A percentile compares a stretch with the other conserved stretches of the same genome.
Evolutionary conservation across 2,797 vertebrate genomes (phyloP).

Genomic region (Ctenochaetus hawaiiensis): DNA sequence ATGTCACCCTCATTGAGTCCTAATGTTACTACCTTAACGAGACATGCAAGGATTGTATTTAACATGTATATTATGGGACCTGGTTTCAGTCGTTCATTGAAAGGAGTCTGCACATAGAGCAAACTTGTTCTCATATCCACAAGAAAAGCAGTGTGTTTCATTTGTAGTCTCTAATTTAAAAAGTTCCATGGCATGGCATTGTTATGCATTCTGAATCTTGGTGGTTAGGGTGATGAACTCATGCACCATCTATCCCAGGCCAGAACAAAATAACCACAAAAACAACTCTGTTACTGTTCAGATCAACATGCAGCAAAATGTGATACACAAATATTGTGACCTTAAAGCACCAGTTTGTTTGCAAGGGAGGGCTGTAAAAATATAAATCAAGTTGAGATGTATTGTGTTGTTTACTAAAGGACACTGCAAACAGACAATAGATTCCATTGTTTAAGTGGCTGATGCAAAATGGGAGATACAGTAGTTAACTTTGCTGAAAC

Average conservation of each 20-base stretch:
- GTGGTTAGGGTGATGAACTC: conserved; percentile 5
- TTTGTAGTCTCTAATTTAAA: conserved; percentile 14
- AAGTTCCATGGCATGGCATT: background rate
- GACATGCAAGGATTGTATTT: no score
- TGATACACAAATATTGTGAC: background rate
- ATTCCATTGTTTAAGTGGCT: background rate
- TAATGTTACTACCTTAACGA: no score
- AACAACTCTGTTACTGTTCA: background rate
- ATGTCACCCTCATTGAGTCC: no score
- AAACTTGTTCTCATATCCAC: no score
- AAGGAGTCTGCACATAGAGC: no score
- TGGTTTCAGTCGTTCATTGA: no score
- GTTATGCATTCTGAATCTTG: background rate
- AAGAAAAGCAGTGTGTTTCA: background rate
- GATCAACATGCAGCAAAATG: background rate
- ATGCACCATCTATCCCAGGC: background rate
- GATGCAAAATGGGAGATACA: background rate
- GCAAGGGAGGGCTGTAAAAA: background rate
- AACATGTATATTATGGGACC: no score
- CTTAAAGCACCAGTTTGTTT: background rate
- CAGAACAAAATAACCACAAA: background rate
- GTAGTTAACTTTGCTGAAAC: background rate
- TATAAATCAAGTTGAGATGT: background rate
- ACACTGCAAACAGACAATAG: background rate
- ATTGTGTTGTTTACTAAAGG: background rate